Conservation (phyloP, 2,797 vertebrate genomes). For the Gambelia wislizenii region DNA sequence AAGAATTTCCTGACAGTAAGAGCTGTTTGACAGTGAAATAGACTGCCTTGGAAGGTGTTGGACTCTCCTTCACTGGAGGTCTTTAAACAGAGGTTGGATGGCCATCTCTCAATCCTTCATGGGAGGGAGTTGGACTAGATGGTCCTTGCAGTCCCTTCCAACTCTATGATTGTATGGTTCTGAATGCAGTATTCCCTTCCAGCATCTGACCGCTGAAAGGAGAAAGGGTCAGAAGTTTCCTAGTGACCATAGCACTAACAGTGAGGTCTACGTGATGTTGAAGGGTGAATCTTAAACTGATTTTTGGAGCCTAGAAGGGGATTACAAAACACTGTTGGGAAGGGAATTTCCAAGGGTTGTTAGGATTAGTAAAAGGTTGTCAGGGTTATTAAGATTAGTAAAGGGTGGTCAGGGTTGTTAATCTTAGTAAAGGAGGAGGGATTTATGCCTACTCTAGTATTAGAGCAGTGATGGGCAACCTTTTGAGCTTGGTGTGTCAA, state of each 20-base stretch:
- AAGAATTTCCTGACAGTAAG: no score
- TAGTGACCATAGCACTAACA: not conserved
- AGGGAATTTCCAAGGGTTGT: slow-evolving; percentile 16
- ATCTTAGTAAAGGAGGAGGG: slow-evolving; percentile 33
- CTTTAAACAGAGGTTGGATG: no score
- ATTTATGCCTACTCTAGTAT: not conserved
- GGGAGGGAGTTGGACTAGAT: no score
- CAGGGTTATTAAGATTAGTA: not conserved
- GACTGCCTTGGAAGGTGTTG: no score
- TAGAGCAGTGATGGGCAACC: no score
- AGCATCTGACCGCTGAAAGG: not conserved
- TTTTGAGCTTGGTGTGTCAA: no score
- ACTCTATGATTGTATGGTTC: no score
- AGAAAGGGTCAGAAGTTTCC: not conserved
- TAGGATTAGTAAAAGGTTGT: not conserved
- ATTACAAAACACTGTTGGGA: slow-evolving; percentile 28
- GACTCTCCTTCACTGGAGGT: no score
- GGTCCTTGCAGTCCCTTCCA: no score
- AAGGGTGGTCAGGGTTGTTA: slow-evolving; percentile 10
- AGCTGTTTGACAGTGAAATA: no score
- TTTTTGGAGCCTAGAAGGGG: slow-evolving; percentile 18
- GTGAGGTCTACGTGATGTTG: not conserved
- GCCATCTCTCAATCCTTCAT: no score
- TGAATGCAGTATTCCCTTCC: not conserved
- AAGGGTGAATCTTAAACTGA: slow-evolving; percentile 16